phyloP scores from a whole-genome alignment of 2,888 invertebrate species.

The Chrysodeixis includens region DNA sequence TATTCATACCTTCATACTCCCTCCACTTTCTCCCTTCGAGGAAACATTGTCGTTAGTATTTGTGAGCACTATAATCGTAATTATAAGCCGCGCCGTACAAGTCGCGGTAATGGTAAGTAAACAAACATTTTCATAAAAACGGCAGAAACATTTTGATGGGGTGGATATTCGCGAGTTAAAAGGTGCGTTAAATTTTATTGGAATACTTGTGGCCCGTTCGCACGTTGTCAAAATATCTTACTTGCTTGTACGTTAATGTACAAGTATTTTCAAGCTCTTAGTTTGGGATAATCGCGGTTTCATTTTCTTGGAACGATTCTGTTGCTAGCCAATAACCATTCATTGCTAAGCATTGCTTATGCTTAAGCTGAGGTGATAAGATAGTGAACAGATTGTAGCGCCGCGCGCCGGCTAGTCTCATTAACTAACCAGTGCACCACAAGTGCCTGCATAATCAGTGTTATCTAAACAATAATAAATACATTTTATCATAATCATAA shows the following conservation, averaged over 20 bases:
- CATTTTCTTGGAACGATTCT: neutral
- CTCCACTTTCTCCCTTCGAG: slow-evolving; percentile 78
- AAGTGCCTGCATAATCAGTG: neutral
- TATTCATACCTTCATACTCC: slow-evolving; percentile 68
- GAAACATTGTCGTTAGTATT: slow-evolving; percentile 77
- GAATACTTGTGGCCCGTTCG: slow-evolving; percentile 46
- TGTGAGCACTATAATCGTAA: slow-evolving; percentile 73
- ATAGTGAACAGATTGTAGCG: slow-evolving; percentile 10
- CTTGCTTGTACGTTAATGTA: slow-evolving; percentile 32
- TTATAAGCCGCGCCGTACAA: slow-evolving; percentile 59
- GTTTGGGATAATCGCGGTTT: slow-evolving; percentile 12
- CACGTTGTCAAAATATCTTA: slow-evolving; percentile 52
- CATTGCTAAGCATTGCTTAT: neutral
- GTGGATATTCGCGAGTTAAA: slow-evolving; percentile 59
- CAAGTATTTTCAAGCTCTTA: slow-evolving; percentile 8
- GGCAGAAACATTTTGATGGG: slow-evolving; percentile 53
- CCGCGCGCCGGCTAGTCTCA: neutral
- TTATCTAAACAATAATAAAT: neutral
- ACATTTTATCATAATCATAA: slow-evolving; percentile 30
- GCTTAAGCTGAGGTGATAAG: slow-evolving; percentile 11
- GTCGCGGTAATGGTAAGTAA: slow-evolving; percentile 43
- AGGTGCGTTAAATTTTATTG: slow-evolving; percentile 61
- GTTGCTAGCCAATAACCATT: slow-evolving; percentile 1
- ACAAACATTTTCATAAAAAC: slow-evolving; percentile 56
- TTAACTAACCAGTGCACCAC: neutral